Conservation (phyloP, 2,113 vertebrate genomes). For the Pelecanus crispus region DNA sequence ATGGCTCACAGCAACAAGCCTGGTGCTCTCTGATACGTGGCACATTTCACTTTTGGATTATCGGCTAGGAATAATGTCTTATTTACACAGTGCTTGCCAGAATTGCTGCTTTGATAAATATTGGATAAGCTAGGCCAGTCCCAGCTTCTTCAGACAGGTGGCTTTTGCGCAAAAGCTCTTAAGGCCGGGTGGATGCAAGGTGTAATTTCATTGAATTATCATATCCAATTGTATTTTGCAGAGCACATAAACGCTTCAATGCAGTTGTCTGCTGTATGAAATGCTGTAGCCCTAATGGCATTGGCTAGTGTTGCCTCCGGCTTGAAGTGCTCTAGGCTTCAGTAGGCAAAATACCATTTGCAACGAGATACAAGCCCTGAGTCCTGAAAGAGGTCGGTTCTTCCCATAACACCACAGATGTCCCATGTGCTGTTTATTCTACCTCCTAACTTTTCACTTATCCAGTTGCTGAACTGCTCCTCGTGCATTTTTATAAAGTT, state of each 20-base stretch:
- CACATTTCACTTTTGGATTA: background rate
- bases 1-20: background rate
- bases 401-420: background rate
- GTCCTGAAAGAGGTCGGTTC: background rate
- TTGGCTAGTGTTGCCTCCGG: rapidly evolving
- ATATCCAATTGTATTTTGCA: background rate
- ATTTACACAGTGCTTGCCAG: background rate
- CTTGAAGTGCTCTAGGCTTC: background rate
- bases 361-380: background rate
- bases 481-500: background rate
- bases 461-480: background rate
- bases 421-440: background rate
- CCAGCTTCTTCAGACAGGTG: background rate
- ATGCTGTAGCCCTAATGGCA: background rate
- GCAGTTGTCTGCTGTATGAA: background rate
- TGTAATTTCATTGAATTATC: background rate
- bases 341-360: background rate
- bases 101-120: background rate
- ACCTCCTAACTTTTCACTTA: background rate
- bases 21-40: background rate
- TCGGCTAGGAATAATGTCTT: background rate
- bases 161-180: background rate
- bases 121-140: background rate
- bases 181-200: background rate
- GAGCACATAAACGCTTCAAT: background rate